Evolutionary conservation across 1,140 invertebrate species (phyloP).

Genomic region (Aricia agestis): DNA sequence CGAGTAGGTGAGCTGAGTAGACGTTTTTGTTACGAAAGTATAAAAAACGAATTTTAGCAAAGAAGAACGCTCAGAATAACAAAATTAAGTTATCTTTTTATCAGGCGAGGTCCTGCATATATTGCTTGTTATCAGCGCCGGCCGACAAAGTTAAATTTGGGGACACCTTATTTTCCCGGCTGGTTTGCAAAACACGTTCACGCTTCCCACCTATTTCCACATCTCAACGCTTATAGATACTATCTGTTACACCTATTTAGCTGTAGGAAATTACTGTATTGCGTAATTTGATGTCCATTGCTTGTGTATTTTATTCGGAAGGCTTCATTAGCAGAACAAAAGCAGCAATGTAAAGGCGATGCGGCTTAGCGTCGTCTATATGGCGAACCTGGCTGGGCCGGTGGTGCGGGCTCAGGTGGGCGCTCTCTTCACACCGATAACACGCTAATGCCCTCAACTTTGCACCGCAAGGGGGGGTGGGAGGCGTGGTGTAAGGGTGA

Average conservation of each 20-base stretch:
- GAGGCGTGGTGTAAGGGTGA: slow-evolving; percentile 34
- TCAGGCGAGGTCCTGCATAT: slow-evolving; percentile 45
- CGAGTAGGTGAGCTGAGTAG: no score
- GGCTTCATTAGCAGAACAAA: background rate
- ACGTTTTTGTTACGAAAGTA: no score
- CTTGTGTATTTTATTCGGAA: slow-evolving; percentile 18
- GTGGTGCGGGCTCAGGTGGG: slow-evolving; percentile 62
- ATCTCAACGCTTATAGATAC: slow-evolving; percentile 73
- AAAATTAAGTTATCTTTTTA: slow-evolving; percentile 24
- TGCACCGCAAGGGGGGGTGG: slow-evolving; percentile 67
- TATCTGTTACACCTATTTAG: slow-evolving; percentile 68
- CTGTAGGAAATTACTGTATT: slow-evolving; percentile 13
- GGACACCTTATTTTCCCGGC: slow-evolving; percentile 68
- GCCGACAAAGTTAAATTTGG: slow-evolving; percentile 66
- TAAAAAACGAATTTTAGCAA: slow-evolving; percentile 17
- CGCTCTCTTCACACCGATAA: slow-evolving; percentile 73
- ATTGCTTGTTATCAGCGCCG: slow-evolving; percentile 60
- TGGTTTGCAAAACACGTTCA: slow-evolving; percentile 73
- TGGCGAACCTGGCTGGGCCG: slow-evolving; percentile 24
- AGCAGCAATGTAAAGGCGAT: slow-evolving; percentile 33
- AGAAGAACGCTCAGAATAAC: background rate
- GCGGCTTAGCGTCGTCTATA: background rate
- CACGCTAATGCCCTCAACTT: slow-evolving; percentile 77
- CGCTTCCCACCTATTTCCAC: slow-evolving; percentile 73
- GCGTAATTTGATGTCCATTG: slow-evolving; percentile 25